Evolutionary conservation across 2,888 invertebrate genomes (phyloP), one percentile per base, ranked within the genome.

Genomic region (Hirtodrosophila trivittata): DNA sequence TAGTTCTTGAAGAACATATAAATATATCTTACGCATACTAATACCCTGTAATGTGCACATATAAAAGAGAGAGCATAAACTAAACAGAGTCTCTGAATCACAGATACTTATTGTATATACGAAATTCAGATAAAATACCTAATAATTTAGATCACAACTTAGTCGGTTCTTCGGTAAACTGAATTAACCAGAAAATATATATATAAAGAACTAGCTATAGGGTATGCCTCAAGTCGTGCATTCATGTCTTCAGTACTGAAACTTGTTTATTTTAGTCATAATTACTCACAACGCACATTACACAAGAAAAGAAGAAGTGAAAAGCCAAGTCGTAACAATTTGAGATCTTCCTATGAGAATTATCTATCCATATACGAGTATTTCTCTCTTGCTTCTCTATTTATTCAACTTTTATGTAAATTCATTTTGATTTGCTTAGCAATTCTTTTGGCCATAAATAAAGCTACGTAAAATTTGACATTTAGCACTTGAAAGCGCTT

Each of bases 391-490:
- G 18, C 5, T 21, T 39, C 33, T 21, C 37, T 72, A 66, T 82
- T 77, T 82, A 70, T 58, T 62, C 63, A 18, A 38, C 35, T 59
- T 78, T 62, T 78, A 83, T 71, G 83, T 52, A 62, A 71, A 75
- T 82, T 70, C 42, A 41, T n/a, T 54, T 63, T 49, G 57, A 69
- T 51, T 56, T 75, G 70, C 54, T 39, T 57, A 14, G 39, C 62
- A 68, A 33, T 66, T 55, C 54, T 38, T 49, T 50, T 51, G 46
- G 47, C 56, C 50, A 69, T 70, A 67, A 64, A 69, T 70, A 67
- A 70, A 47, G 46, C 70, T 56, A 32, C 67, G 50, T 63, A 70
- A 67, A 70, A 67, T 64, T 70, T 56, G 70, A 67, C 65, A 56
- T 51, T 70, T 59, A 71, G 76, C 64, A 71, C 72, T 70, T 82